Conservation (phyloP, 2,888 invertebrate species). For the Tenthredo mesomela region DNA sequence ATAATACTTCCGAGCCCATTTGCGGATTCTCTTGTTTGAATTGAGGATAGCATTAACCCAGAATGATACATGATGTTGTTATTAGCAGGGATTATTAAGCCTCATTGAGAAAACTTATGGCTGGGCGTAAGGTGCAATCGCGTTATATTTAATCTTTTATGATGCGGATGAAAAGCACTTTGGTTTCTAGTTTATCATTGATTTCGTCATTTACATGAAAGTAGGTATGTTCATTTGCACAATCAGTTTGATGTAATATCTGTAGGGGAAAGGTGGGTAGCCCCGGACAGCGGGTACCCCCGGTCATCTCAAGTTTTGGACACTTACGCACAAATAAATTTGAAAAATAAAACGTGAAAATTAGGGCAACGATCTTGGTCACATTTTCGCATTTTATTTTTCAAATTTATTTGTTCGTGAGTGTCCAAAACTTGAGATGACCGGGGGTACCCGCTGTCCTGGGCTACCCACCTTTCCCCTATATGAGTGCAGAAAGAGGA, state of each 20-base stretch:
- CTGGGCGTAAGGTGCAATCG: neutral
- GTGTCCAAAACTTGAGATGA: no score
- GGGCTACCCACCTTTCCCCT: no score
- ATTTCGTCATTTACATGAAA: neutral
- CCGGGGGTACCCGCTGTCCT: no score
- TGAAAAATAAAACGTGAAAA: no score
- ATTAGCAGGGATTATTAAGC: conserved; percentile 5
- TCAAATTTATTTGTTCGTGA: no score
- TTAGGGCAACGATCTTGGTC: no score
- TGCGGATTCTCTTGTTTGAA: conserved; percentile 29
- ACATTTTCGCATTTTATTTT: no score
- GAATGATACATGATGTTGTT: conserved; percentile 13
- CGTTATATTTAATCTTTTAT: neutral
- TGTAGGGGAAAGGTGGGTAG: no score
- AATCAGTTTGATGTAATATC: neutral
- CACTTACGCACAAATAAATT: no score
- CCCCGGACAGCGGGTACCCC: no score
- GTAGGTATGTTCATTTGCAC: neutral
- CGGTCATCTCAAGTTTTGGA: no score
- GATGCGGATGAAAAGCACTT: neutral
- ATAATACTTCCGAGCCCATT: conserved; percentile 20
- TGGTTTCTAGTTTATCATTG: neutral
- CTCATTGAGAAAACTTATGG: neutral
- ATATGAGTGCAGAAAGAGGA: neutral
- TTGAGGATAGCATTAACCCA: neutral